A percentile compares a stretch with the other conserved stretches of the same genome.
phyloP scores from a whole-genome alignment of 2,113 vertebrate species.

The Tretioscincus oriximinensis region DNA sequence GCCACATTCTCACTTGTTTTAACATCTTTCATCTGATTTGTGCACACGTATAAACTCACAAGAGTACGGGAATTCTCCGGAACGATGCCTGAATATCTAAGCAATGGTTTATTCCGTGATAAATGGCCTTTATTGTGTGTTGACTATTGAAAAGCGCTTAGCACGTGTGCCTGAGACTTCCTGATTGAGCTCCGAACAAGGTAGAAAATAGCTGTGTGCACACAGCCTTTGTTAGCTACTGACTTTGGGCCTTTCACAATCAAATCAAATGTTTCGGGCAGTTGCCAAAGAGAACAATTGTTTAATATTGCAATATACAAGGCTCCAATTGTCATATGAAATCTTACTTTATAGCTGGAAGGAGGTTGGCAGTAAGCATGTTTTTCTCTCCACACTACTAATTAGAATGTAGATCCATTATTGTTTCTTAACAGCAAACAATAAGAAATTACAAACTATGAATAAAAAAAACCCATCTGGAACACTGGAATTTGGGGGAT shows the following conservation, averaged over 20 bases:
- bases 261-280: neutral
- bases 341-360: neutral
- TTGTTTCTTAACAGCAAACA: slow-evolving; percentile 41
- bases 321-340: neutral
- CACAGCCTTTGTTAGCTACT: slow-evolving; percentile 23
- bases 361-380: slow-evolving; percentile 17
- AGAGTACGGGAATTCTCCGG: too few relatives aligned
- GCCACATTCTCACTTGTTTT: too few relatives aligned
- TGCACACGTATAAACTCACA: too few relatives aligned
- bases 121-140: too few relatives aligned
- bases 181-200: too few relatives aligned
- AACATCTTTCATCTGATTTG: too few relatives aligned
- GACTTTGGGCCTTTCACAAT: slow-evolving; percentile 8
- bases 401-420: slow-evolving; percentile 14
- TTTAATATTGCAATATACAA: neutral
- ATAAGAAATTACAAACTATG: neutral
- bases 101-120: too few relatives aligned
- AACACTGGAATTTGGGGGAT: too few relatives aligned
- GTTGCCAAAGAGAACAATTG: slow-evolving; percentile 21
- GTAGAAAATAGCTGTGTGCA: too few relatives aligned
- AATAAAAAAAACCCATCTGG: neutral
- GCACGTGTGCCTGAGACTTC: too few relatives aligned
- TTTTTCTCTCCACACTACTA: slow-evolving; percentile 18
- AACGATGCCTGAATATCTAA: too few relatives aligned
- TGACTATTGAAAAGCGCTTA: too few relatives aligned